These are phyloP conservation scores for Encarsia formosa DNA, from an alignment of 2,888 invertebrate species.

Conservation along the genomic window DNA sequence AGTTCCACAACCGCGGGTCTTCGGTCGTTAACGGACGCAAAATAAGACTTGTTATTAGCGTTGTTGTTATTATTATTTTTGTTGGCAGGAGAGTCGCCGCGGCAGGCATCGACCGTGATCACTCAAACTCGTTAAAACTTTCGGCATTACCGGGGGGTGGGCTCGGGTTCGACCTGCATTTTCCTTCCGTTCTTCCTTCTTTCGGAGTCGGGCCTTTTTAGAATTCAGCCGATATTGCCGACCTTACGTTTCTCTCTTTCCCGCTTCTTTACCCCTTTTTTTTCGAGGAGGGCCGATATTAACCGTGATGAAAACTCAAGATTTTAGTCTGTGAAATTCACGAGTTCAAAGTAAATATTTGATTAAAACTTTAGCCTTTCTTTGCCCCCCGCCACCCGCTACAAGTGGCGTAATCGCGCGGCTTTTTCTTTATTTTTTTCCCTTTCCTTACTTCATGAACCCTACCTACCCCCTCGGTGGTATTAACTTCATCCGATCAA, in stretches of 20 bases:
- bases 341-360: constrained; percentile 27
- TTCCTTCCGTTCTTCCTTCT: constrained; percentile 30
- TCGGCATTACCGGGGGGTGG: constrained; percentile 48
- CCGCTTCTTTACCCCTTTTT: background rate
- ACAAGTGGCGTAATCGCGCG: constrained; percentile 18
- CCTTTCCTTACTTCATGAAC: too few relatives aligned
- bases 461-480: too few relatives aligned
- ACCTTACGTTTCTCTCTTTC: constrained; percentile 12
- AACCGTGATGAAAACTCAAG: constrained; percentile 24
- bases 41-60: constrained; percentile 27
- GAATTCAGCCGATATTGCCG: constrained; percentile 13
- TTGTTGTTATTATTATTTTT: constrained; percentile 47
- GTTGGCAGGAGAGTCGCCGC: constrained; percentile 35
- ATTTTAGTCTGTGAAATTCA: constrained; percentile 12
- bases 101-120: constrained; percentile 48
- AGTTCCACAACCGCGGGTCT: constrained; percentile 17
- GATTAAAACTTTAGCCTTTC: constrained; percentile 23
- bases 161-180: constrained; percentile 46
- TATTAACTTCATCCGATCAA: too few relatives aligned
- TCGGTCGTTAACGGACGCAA: constrained; percentile 27
- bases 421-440: constrained; percentile 6
- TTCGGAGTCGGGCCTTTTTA: background rate
- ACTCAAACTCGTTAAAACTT: constrained; percentile 52
- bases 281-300: constrained; percentile 10
- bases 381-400: background rate